phyloP scores from a whole-genome alignment of 1,140 invertebrate species.

The Rhizoglyphus robini region DNA sequence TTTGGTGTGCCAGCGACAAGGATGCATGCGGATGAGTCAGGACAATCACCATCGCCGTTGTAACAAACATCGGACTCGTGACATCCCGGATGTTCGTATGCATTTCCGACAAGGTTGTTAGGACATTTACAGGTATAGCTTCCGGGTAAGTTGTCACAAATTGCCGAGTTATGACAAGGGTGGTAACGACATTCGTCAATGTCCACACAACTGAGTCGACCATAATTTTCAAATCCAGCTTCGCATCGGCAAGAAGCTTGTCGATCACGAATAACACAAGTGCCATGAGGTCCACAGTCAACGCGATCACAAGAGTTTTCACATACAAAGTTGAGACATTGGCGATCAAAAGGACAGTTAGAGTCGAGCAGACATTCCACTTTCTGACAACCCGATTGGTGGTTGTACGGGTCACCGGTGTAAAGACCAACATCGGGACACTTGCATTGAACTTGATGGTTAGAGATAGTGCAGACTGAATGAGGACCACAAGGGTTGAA shows the following conservation, averaged over 20 bases:
- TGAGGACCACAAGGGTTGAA: conserved; percentile 27
- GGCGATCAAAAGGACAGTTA: conserved; percentile 34
- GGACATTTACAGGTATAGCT: conserved; percentile 39
- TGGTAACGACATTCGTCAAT: conserved; percentile 27
- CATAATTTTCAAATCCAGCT: conserved; percentile 29
- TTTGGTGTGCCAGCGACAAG: conserved; percentile 26
- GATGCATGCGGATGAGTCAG: conserved; percentile 50
- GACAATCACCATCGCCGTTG: conserved; percentile 52
- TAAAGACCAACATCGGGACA: conserved; percentile 27
- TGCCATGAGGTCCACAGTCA: conserved; percentile 29
- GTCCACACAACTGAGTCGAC: conserved; percentile 26
- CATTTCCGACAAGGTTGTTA: conserved; percentile 12
- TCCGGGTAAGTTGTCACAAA: conserved; percentile 55
- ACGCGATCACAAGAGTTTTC: conserved; percentile 28
- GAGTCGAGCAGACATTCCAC: conserved; percentile 35
- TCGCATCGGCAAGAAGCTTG: conserved; percentile 28
- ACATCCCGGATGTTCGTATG: conserved; percentile 29
- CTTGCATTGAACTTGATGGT: conserved; percentile 27
- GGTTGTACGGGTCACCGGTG: conserved; percentile 28
- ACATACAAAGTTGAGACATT: conserved; percentile 29
- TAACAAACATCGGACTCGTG: conserved; percentile 41
- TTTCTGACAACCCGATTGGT: conserved; percentile 30
- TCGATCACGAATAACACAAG: conserved; percentile 27
- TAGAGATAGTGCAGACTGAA: conserved; percentile 26
- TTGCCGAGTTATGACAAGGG: conserved; percentile 50